Base-by-base conservation (phyloP, 2,797 vertebrate species). In the Enteromius radiatus region DNA sequence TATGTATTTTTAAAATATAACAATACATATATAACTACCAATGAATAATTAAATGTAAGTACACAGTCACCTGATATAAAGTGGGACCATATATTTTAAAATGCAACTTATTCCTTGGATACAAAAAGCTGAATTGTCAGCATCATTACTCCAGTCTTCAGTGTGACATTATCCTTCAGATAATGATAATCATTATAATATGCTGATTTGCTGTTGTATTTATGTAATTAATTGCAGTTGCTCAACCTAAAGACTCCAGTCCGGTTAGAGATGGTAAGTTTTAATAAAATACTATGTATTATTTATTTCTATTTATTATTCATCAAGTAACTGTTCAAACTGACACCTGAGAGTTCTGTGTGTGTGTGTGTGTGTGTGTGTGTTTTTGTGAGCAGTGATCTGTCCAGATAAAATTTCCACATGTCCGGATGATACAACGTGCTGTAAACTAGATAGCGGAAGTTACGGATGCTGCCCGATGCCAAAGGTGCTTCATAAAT, bases 351-450 rank as follows among this genome's bases (percentile, higher is more conserved):
- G 28, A 9, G 1, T n/a, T 76, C 11, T 75, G 15, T 68, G 10
- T 78, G 2, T 84, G 26, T 68, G 10, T 78, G 2, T 84, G 28
- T 76, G 31, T 81, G 26, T 56, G 43, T 80, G 63, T 65, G n/a
- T 68, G n/a, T 56, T 8, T 80, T 5, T 49, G 19, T 82, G 64
- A 47, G 38, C 54, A 95, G 94, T 93, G 21, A 10, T 49, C 10
- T 95, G 93, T 90, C 87, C 91, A 14, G 96, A 97, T 41, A 4
- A 84, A 21, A 4, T 71, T 3, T 87, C 87, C 0, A 41, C 45
- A 38, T 97, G 96, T 78, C 95, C 94, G 0, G 92, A 95, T 0
- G 85, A 90, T 26, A 93, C 88, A 11, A 97, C 96, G 0, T 98
- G 96, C 92, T 97, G 96, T 89, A 80, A 26, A 77, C 76, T 93